These are phyloP conservation scores for Ophion ventricosus DNA, from an alignment of 2,888 invertebrate genomes.

Conservation along the genomic window DNA sequence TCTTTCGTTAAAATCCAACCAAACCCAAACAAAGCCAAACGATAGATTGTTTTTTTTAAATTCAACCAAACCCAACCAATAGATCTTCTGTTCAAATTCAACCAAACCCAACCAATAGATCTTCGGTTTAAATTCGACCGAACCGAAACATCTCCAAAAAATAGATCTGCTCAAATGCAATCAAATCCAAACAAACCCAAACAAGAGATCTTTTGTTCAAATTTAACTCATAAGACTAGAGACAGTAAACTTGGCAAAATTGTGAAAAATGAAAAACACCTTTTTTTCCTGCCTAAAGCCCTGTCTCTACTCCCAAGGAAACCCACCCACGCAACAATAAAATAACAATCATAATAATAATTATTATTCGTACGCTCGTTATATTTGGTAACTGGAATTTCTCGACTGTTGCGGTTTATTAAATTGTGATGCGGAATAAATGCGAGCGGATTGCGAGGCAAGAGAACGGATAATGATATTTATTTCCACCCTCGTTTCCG, in stretches of 20 bases:
- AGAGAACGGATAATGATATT: slow-evolving; percentile 52
- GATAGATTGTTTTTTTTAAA: neutral
- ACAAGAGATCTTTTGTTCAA: neutral
- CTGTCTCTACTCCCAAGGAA: neutral
- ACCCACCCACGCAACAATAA: neutral
- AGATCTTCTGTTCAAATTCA: too few relatives aligned
- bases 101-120: too few relatives aligned
- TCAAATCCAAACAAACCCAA: neutral
- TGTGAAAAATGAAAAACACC: neutral
- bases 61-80: neutral
- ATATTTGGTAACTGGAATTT: neutral
- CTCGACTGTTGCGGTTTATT: neutral
- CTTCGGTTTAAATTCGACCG: neutral
- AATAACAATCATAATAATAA: neutral
- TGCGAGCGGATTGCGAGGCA: slow-evolving; percentile 9
- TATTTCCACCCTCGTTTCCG: slow-evolving; percentile 61
- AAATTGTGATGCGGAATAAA: neutral
- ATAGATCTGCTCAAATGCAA: too few relatives aligned
- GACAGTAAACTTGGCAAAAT: neutral
- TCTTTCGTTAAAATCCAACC: neutral
- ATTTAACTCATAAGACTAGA: neutral
- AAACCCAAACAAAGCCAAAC: neutral
- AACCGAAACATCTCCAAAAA: too few relatives aligned
- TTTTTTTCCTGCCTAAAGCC: neutral
- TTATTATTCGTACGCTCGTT: neutral